Conservation (phyloP, 2,888 invertebrate genomes). For the Vesta saturnalis region DNA sequence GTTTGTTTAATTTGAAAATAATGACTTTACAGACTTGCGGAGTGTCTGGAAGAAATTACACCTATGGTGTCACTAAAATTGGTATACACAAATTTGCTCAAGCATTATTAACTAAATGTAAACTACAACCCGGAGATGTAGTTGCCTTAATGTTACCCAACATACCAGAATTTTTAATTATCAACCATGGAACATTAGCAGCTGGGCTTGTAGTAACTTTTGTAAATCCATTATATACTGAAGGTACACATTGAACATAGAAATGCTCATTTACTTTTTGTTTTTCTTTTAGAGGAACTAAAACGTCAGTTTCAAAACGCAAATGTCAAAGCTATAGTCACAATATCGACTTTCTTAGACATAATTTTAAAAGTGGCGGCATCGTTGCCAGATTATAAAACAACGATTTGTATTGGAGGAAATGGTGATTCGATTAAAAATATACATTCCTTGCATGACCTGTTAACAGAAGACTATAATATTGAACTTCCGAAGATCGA, state of each 20-base stretch:
- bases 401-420: slow-evolving; percentile 73
- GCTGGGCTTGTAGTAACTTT: slow-evolving; percentile 75
- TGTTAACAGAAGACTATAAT: slow-evolving; percentile 57
- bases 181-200: slow-evolving; percentile 73
- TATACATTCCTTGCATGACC: slow-evolving; percentile 58
- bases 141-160: slow-evolving; percentile 76
- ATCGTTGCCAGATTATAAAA: slow-evolving; percentile 67
- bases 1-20: too few relatives aligned
- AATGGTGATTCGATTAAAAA: slow-evolving; percentile 64
- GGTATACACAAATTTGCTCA: slow-evolving; percentile 69
- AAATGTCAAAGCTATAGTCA: slow-evolving; percentile 71
- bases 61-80: slow-evolving; percentile 69
- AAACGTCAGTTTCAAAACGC: slow-evolving; percentile 71
- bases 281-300: slow-evolving; percentile 67
- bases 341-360: slow-evolving; percentile 72
- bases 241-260: slow-evolving; percentile 61
- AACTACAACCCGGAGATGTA: slow-evolving; percentile 70
- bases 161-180: slow-evolving; percentile 74
- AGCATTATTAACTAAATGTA: slow-evolving; percentile 67
- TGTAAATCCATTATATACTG: slow-evolving; percentile 76
- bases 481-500: slow-evolving; percentile 62
- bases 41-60: slow-evolving; percentile 72
- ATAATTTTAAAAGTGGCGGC: slow-evolving; percentile 67
- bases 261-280: slow-evolving; percentile 28
- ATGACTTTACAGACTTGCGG: slow-evolving; percentile 72